Evolutionary conservation across 2,113 vertebrate species (phyloP).

Genomic region (Pseudopodoces humilis): DNA sequence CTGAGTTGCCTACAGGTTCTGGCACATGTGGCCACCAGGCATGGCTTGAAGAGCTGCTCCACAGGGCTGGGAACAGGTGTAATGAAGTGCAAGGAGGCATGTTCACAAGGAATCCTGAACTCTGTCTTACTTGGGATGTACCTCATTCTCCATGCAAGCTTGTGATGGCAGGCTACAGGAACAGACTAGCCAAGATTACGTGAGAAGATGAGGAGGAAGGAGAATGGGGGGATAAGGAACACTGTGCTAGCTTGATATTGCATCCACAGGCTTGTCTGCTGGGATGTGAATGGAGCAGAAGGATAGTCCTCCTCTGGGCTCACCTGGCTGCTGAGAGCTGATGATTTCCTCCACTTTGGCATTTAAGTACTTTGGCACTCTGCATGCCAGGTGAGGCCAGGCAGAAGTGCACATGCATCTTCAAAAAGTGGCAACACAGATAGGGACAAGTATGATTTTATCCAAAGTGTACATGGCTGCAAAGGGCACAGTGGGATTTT

Average conservation of each 20-base stretch:
- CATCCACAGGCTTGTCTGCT: neutral
- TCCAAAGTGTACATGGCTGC: neutral
- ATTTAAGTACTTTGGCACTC: neutral
- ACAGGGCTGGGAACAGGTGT: neutral
- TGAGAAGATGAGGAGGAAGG: neutral
- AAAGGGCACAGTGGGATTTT: neutral
- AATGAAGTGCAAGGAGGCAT: neutral
- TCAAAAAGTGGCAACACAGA: neutral
- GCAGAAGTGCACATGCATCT: neutral
- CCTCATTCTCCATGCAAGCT: neutral
- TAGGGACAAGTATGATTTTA: neutral
- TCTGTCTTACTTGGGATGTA: neutral
- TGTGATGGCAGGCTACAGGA: neutral
- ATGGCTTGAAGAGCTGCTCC: neutral
- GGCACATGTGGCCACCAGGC: neutral
- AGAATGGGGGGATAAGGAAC: neutral
- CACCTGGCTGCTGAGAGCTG: neutral
- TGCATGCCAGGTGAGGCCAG: neutral
- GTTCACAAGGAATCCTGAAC: neutral
- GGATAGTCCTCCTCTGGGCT: neutral
- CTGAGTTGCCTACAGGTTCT: neutral
- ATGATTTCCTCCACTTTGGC: neutral
- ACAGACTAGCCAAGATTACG: neutral
- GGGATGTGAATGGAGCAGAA: neutral
- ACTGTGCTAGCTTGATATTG: neutral